Evolutionary conservation across 1,140 invertebrate genomes (phyloP).

Genomic region (Pogonomyrmex barbatus): DNA sequence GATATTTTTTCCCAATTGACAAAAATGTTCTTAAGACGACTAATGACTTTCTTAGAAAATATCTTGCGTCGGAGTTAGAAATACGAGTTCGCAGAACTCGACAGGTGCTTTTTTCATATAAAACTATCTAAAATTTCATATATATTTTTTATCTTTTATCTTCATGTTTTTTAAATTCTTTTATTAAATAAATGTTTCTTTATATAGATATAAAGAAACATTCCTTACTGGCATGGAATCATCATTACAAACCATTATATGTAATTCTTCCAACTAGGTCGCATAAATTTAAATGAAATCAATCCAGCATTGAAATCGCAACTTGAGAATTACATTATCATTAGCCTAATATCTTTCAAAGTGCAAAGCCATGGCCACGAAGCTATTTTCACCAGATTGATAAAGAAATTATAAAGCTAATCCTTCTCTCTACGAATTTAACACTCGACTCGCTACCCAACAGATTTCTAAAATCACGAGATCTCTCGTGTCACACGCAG

Average conservation of each 20-base stretch:
- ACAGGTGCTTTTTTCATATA: conserved; percentile 13
- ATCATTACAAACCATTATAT: background rate
- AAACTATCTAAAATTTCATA: background rate
- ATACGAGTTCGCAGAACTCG: conserved; percentile 23
- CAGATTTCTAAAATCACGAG: conserved; percentile 6
- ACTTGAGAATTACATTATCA: background rate
- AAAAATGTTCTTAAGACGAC: background rate
- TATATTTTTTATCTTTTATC: background rate
- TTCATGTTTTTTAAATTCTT: background rate
- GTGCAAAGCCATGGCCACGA: background rate
- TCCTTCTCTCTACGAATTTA: conserved; percentile 34
- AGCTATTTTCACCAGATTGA: conserved; percentile 16
- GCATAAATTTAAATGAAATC: conserved; percentile 1
- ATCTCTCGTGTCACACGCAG: conserved; percentile 50
- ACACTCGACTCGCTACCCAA: background rate
- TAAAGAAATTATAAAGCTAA: conserved; percentile 53
- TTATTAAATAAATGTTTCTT: background rate
- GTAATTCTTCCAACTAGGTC: background rate
- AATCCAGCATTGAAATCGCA: background rate
- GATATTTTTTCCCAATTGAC: background rate
- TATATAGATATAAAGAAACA: background rate
- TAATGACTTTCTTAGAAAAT: background rate
- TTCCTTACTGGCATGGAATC: background rate
- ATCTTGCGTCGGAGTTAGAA: background rate
- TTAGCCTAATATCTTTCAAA: background rate